These are phyloP conservation scores for Sepiola atlantica DNA, from an alignment of 2,888 invertebrate species.

Conservation along the genomic window DNA sequence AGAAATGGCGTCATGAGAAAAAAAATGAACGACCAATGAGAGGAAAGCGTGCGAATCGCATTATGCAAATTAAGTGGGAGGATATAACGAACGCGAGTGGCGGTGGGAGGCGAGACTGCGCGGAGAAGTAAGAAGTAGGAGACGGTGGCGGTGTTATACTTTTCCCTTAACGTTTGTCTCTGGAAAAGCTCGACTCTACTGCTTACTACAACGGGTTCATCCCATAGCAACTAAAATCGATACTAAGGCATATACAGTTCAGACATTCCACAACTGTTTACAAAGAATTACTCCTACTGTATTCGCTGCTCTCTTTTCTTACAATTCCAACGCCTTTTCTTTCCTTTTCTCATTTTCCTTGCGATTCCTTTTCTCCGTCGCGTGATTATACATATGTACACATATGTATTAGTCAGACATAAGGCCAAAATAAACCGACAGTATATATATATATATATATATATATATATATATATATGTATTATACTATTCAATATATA, in stretches of 20 bases:
- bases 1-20: slow-evolving; percentile 12
- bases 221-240: slow-evolving; percentile 32
- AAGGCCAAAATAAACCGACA: too few species aligned
- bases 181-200: neutral
- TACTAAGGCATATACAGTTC: slow-evolving; percentile 17
- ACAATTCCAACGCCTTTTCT: neutral
- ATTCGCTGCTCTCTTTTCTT: neutral
- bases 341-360: neutral
- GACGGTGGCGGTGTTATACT: neutral
- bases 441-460: too few species aligned
- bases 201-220: slow-evolving; percentile 32
- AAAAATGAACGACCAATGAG: neutral
- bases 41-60: neutral
- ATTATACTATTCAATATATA: too few species aligned
- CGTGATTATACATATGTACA: neutral
- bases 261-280: slow-evolving; percentile 32
- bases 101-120: neutral
- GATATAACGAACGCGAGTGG: neutral
- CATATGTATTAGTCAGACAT: neutral
- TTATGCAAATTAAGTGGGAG: slow-evolving; percentile 9
- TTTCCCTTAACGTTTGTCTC: neutral
- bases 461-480: too few species aligned
- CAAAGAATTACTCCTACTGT: neutral
- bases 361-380: neutral
- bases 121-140: neutral